These are phyloP conservation scores for Varanus komodoensis DNA, from an alignment of 2,113 vertebrate species.

Conservation along the genomic window DNA sequence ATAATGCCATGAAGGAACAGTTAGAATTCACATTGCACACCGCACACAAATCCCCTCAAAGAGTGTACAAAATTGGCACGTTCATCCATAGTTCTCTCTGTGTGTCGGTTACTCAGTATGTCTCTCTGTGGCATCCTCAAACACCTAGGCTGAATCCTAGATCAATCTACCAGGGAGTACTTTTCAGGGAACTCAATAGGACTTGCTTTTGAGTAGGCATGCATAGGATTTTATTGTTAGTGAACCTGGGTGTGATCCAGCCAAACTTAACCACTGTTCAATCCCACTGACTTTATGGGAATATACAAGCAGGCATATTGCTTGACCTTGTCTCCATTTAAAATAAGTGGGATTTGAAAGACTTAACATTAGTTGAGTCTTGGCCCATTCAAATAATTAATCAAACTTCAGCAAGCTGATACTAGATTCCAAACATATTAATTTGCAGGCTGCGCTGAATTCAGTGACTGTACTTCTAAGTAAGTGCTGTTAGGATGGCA, in stretches of 20 bases:
- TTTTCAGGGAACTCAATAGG: neutral
- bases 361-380: neutral
- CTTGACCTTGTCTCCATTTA: neutral
- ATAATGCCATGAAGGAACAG: neutral
- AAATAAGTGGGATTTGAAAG: neutral
- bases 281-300: neutral
- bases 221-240: neutral
- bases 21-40: neutral
- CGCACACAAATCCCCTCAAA: neutral
- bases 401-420: neutral
- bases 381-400: neutral
- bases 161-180: neutral
- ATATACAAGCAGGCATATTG: neutral
- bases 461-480: neutral
- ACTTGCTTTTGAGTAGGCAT: neutral
- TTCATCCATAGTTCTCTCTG: constrained; percentile 26
- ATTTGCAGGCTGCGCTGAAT: neutral
- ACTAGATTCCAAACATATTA: neutral
- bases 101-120: neutral
- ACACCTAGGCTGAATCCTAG: neutral
- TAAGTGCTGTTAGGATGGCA: neutral
- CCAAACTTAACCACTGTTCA: neutral
- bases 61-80: neutral
- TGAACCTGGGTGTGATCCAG: neutral
- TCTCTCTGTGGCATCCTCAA: neutral